Conservation (phyloP, 1,140 invertebrate species). For the Chironomus tepperi region DNA sequence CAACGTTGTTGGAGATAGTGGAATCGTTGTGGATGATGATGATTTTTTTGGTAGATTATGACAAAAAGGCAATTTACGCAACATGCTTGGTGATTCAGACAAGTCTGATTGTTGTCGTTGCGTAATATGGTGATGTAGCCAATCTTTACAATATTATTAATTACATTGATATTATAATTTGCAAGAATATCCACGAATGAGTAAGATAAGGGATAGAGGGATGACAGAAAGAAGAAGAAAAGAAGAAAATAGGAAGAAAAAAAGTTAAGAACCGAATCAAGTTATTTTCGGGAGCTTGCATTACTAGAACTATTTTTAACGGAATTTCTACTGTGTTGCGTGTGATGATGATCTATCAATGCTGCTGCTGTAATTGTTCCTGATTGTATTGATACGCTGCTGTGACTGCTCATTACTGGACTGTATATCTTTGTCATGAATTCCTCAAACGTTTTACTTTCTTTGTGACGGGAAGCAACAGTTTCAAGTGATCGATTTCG, state of each 20-base stretch:
- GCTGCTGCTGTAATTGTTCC: slow-evolving; percentile 38
- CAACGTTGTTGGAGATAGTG: not conserved
- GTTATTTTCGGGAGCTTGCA: not conserved
- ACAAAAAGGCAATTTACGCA: slow-evolving; percentile 3
- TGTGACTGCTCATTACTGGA: slow-evolving; percentile 52
- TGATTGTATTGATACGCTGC: slow-evolving; percentile 30
- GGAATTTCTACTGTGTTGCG: slow-evolving; percentile 35
- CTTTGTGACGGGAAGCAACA: slow-evolving; percentile 81
- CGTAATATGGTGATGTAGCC: slow-evolving; percentile 2
- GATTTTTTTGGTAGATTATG: slow-evolving; percentile 20
- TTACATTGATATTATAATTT: not conserved
- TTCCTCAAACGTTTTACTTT: slow-evolving; percentile 84
- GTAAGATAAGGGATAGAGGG: too few relatives aligned
- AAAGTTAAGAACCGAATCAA: not conserved
- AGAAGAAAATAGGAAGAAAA: not conserved
- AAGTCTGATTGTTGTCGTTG: slow-evolving; percentile 3
- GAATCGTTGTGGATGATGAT: not conserved
- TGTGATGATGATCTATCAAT: slow-evolving; percentile 42
- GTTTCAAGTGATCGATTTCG: slow-evolving; percentile 76
- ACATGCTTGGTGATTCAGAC: not conserved
- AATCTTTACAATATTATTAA: not conserved
- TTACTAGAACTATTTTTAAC: slow-evolving; percentile 6
- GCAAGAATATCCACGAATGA: not conserved
- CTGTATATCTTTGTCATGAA: slow-evolving; percentile 79
- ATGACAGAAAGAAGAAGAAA: not conserved